Evolutionary conservation across 2,113 vertebrate species (phyloP), one percentile per base, ranked within the genome.

Genomic region (Rhinoderma darwinii): DNA sequence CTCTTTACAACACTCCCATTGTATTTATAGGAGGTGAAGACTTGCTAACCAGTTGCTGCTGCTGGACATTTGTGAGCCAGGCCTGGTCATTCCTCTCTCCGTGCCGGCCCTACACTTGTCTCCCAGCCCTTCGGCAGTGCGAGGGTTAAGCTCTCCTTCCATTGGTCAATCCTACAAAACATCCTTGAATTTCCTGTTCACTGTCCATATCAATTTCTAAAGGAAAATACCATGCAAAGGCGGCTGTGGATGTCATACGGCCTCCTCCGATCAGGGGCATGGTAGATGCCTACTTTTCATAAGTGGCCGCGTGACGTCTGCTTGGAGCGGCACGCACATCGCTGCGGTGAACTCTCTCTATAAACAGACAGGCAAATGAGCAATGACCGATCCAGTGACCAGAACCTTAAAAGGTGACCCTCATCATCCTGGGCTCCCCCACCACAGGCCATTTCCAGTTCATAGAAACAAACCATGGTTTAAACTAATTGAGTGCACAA

Each of bases 161-260:
- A 72, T 22, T 75, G 72, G 72, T 43, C 72, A 75, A 22, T 44
- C 39, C 14, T 44, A 5, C 41, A 6, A 44, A 44, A 22, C 41
- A 39, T 44, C 22, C 22, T 75, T 44, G 39, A 15, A n/a, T 75
- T 75, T 75, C 22, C 37, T 12, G 39, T 44, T 43, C 41, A 75
- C 10, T 25, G 72, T 75, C 72, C 15, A 39, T 72, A 44, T 75
- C 41, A 75, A 75, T 75, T 75, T 75, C 72, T 44, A n/a, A 41
- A 75, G 72, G 72, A 75, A 75, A 75, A 44, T 75, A 11, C 72
- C 39, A 75, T 75, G 72, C 72, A 75, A 75, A 75, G 39, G 72
- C 20, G 41, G 18, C 17, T 73, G 7, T 39, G 37, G 11, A 15
- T 2, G 56, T 59, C 56, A 59, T 9, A 25, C 56, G 56, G 63